Evolutionary conservation across 2,113 vertebrate genomes (phyloP).

Genomic region (Rallus limicola): DNA sequence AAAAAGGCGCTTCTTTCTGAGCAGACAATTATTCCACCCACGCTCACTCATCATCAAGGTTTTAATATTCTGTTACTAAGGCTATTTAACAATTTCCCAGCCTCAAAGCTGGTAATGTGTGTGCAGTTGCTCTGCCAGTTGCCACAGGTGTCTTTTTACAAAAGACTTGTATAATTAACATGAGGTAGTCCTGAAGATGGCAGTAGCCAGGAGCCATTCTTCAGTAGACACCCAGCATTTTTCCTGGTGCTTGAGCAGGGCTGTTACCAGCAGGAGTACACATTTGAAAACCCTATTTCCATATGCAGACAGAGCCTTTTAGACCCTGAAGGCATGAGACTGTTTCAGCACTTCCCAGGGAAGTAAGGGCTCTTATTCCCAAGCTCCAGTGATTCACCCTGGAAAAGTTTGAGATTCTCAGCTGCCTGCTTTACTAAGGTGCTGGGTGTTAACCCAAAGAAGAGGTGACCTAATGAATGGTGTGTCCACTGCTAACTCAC

Average conservation of each 20-base stretch:
- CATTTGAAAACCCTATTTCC: background rate
- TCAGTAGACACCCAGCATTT: background rate
- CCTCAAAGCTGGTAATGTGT: background rate
- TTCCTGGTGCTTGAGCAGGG: background rate
- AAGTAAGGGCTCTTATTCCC: background rate
- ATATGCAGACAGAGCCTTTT: background rate
- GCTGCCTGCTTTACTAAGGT: background rate
- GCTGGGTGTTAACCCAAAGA: background rate
- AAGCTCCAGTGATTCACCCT: background rate
- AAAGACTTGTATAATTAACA: background rate
- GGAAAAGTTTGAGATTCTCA: background rate
- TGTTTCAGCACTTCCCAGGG: background rate
- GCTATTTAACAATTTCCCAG: conserved; percentile 41
- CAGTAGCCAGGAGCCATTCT: conserved; percentile 2
- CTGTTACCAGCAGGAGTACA: background rate
- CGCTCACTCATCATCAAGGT: background rate
- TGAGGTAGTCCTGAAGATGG: background rate
- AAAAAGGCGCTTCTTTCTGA: background rate
- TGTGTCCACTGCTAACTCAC: background rate
- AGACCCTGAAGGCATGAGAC: background rate
- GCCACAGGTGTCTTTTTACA: conserved; percentile 35
- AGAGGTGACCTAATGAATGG: background rate
- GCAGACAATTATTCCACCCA: conserved; percentile 38
- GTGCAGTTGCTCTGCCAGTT: conserved; percentile 23
- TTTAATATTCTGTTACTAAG: conserved; percentile 30